These are phyloP conservation scores for Nysson spinosus DNA, from an alignment of 2,888 invertebrate genomes.

Conservation along the genomic window DNA sequence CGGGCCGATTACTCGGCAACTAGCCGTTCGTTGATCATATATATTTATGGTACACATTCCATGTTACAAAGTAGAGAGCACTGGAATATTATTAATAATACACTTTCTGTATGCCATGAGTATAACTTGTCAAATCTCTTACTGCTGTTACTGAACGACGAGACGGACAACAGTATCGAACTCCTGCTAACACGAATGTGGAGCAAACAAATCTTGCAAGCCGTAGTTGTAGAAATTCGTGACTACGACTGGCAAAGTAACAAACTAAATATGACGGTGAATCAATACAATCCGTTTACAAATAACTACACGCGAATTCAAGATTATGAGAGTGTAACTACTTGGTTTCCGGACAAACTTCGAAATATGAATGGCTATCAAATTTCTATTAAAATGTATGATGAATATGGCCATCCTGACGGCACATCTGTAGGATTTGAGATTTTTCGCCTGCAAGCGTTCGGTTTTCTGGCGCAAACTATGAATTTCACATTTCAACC, in stretches of 20 bases:
- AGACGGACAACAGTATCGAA: neutral
- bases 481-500: neutral
- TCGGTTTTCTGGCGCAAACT: neutral
- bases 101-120: no score
- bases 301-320: neutral
- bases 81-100: no score
- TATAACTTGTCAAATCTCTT: no score
- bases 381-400: no score
- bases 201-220: neutral
- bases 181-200: neutral
- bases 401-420: no score
- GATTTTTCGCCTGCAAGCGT: neutral
- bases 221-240: neutral
- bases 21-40: no score
- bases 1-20: no score
- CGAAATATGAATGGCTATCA: neutral
- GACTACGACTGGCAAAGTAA: no score
- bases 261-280: neutral
- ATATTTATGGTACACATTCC: no score
- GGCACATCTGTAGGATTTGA: neutral
- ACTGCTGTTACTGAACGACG: neutral
- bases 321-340: neutral
- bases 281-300: neutral
- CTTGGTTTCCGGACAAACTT: constrained; percentile 2
- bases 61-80: no score